Base-by-base conservation (phyloP, 2,797 vertebrate species). In the Vespertilio murinus region DNA sequence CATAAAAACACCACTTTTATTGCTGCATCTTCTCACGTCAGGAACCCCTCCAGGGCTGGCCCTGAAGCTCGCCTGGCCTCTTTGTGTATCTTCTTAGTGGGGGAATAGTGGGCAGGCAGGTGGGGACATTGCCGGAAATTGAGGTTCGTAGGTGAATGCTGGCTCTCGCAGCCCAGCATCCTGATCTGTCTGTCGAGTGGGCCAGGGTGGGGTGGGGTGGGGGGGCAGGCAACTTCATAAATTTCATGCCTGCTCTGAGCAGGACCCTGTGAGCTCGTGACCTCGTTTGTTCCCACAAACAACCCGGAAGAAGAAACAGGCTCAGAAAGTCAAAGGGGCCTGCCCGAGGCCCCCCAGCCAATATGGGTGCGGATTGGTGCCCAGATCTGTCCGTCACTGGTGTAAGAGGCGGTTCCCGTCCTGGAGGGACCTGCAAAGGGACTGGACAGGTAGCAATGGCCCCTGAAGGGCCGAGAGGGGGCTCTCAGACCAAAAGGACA, bases 401-500 rank as follows among this genome's bases (percentile, higher is more conserved):
- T 22, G 6, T 11, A 38, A 5, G 49, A 35, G 25, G 2, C 22
- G 22, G 18, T 13, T 87, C 75, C 71, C 78, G 18, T 54, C n/a
- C 71, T 70, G 5, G 2, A 59, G 38, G 61, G 13, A 35, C 30
- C 5, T 0, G 35, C 25, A 35, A 25, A 78, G 64, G 38, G 49
- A 30, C 5, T 2, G 30, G 56, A 16, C 28, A 35, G 52, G 35
- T 22, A 40, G 30, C 61, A 47, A 0, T 1, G 64, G 69, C 59
- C 67, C 23, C 1, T 0, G 25, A 49, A 79, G 87, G 70, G n/a
- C 38, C 9, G 35, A 5, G 38, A 69, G 18, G 30, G 42, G 64
- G 18, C 0, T 0, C n/a, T 25, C 23, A 16, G 64, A 16, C 10
- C 2, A 33, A 23, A 6, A 8, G 42, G 16, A 9, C 0, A 8